Conservation (phyloP, 2,797 vertebrate genomes). For the Poliocrania exsul region DNA sequence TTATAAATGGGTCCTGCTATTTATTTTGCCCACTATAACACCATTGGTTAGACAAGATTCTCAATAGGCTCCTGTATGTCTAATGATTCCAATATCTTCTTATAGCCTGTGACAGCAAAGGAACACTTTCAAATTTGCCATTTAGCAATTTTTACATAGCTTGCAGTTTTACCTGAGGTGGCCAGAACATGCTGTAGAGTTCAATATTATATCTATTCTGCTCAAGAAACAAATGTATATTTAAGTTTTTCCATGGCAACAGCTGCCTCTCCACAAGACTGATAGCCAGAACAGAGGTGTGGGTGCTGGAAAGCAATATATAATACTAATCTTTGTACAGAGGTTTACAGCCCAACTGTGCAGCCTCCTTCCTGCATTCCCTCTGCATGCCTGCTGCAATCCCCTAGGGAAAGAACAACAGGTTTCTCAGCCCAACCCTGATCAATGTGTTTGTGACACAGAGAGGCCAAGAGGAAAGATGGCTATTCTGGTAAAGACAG, state of each 20-base stretch:
- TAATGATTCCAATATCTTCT: neutral
- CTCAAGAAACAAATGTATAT: neutral
- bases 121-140: neutral
- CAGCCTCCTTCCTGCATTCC: neutral
- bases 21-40: slow-evolving; percentile 7
- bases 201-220: neutral
- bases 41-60: slow-evolving; percentile 1
- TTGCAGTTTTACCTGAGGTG: slow-evolving; percentile 1
- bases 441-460: neutral
- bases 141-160: neutral
- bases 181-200: neutral
- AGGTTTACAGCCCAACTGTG: neutral
- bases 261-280: neutral
- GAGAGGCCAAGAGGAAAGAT: neutral
- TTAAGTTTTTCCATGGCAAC: neutral
- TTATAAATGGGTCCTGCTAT: slow-evolving; percentile 16
- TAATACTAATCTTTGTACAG: neutral
- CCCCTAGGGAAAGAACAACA: neutral
- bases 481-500: neutral
- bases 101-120: neutral
- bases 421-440: neutral
- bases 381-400: neutral
- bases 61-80: neutral
- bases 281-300: neutral
- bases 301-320: neutral